Conservation (phyloP, 2,888 invertebrate species). For the Drosophila paramelanica region DNA sequence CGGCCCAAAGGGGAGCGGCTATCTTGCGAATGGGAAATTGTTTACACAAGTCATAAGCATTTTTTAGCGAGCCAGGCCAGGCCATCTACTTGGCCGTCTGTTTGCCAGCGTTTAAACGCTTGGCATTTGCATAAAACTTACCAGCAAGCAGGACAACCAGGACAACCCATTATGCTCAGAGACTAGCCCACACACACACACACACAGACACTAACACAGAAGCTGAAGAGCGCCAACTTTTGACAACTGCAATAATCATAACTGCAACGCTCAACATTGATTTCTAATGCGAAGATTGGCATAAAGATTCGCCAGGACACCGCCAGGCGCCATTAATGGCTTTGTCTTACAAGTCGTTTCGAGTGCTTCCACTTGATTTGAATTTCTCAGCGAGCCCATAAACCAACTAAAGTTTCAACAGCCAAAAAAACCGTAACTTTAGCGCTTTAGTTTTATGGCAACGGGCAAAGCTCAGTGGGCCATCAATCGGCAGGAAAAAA, state of each 20-base stretch:
- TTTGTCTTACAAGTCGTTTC: slow-evolving; percentile 70
- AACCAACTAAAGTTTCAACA: slow-evolving; percentile 59
- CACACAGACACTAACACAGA: neutral
- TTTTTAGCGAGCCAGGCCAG: slow-evolving; percentile 72
- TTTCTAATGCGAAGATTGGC: slow-evolving; percentile 71
- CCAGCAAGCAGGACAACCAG: slow-evolving; percentile 30
- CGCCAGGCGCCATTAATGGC: slow-evolving; percentile 70
- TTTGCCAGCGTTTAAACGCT: slow-evolving; percentile 70
- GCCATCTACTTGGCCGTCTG: slow-evolving; percentile 53
- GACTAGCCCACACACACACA: slow-evolving; percentile 3
- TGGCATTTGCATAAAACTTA: slow-evolving; percentile 74
- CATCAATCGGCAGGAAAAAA: slow-evolving; percentile 38
- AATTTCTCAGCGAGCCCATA: slow-evolving; percentile 56
- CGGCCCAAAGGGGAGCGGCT: neutral
- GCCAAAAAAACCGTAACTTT: slow-evolving; percentile 35
- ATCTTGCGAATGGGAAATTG: slow-evolving; percentile 57
- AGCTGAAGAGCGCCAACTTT: slow-evolving; percentile 50
- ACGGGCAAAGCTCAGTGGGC: slow-evolving; percentile 58
- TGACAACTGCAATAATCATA: slow-evolving; percentile 79
- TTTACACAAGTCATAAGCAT: slow-evolving; percentile 80
- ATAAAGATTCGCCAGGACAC: slow-evolving; percentile 47
- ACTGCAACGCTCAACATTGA: slow-evolving; percentile 74
- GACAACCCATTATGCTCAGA: slow-evolving; percentile 3
- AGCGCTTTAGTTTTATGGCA: slow-evolving; percentile 66
- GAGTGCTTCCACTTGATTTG: slow-evolving; percentile 69